Percentiles rank a stretch among this genome's conserved stretches.
Conservation (phyloP, 64 coral and sea anemone genomes). For the Pocillopora verrucosa region DNA sequence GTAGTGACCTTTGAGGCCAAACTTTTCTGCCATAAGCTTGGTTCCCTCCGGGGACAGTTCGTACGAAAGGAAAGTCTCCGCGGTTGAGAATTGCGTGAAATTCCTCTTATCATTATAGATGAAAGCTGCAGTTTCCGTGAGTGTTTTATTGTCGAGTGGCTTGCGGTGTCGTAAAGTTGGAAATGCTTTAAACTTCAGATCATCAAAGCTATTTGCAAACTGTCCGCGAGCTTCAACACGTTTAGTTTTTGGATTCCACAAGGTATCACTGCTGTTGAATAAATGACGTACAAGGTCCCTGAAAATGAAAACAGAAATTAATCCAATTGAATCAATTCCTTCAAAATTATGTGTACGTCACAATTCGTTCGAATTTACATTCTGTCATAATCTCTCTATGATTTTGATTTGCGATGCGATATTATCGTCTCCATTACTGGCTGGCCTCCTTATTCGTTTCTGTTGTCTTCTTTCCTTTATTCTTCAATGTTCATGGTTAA, state of each 20-base stretch:
- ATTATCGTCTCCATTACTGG: too few species aligned
- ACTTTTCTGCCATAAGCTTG: neutral
- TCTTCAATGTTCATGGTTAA: too few species aligned
- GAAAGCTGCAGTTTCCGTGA: neutral
- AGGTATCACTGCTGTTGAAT: neutral
- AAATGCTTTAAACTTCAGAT: neutral
- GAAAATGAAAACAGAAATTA: too few species aligned
- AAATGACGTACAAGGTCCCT: neutral
- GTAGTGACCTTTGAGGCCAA: constrained; percentile 11
- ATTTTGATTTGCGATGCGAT: too few species aligned
- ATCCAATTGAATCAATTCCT: too few species aligned
- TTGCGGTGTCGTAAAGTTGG: neutral
- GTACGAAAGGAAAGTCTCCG: constrained; percentile 1
- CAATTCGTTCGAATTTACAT: too few species aligned
- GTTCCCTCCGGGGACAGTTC: constrained; percentile 5
- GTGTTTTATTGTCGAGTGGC: neutral
- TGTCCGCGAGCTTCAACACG: constrained; percentile 14
- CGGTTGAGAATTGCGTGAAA: neutral
- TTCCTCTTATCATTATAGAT: neutral
- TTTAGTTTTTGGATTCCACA: neutral
- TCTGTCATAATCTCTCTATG: too few species aligned
- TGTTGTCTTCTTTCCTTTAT: too few species aligned
- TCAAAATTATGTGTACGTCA: too few species aligned
- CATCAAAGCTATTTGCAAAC: neutral
- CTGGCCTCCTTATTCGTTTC: too few species aligned